Base-by-base conservation (phyloP, 2,113 vertebrate species). In the Sardina pilchardus region DNA sequence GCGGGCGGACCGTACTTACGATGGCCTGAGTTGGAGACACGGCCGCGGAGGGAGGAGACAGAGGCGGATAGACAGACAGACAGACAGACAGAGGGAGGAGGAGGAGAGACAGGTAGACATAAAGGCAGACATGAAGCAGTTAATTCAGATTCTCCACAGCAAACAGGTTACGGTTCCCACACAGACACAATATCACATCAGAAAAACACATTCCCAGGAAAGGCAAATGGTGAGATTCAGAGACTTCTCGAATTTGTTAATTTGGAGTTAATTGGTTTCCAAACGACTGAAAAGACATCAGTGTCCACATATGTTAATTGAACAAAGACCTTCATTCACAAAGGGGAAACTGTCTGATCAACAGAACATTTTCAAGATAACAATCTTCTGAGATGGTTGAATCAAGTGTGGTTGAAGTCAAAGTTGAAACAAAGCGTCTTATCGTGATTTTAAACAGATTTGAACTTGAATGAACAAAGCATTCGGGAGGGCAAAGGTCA, bases 21-120 rank as follows among this genome's bases (percentile, higher is more conserved):
- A 95, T 94, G 85, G 93, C 94, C 94, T 95, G 93, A 92, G 94
- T 91, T 91, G 93, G 91, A 88, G 90, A 83, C 86, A 67, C 88
- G 91, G 89, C 89, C 85, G 83, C 85, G 86, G 90, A 80, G 85
- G 86, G 90, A 82, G 82, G 81, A 42, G 34, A 82, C 42, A 82
- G 6, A 56, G 30, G 44, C 87, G 87, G 88, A 90, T 82, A 89
- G 91, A 86, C 83, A 83, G 88, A 91, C 89, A 34, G 59, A 80
- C 14, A n/a, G 67, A 36, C 9, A 88, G 86, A 91, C 88, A 92
- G 91, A 94, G 90, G 92, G 88, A 94, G 88, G 88, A 92, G 89
- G 86, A 90, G 90, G 90, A 91, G 93, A 75, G 67, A 75, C 67
- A 36, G 67, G 30, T 34, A 34, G 67, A 75, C 67, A 75, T 34